phyloP scores from a whole-genome alignment of 2,113 vertebrate genomes.

The Gallinago jamesoni region DNA sequence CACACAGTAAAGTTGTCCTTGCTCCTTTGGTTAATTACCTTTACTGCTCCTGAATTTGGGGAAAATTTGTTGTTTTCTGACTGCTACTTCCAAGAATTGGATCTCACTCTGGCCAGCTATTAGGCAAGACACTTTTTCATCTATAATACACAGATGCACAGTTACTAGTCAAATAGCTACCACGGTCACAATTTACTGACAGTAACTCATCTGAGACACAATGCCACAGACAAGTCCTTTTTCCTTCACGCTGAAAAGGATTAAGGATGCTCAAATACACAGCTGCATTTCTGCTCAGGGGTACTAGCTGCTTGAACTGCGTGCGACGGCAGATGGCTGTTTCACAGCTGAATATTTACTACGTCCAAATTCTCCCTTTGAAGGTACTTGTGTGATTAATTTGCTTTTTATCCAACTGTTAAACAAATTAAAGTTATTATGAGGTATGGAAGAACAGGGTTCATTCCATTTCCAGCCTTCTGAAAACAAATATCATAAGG shows the following conservation, averaged over 20 bases:
- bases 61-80: neutral
- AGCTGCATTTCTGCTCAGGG: neutral
- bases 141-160: neutral
- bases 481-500: slow-evolving; percentile 4
- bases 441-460: neutral
- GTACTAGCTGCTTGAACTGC: neutral
- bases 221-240: neutral
- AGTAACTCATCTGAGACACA: neutral
- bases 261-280: neutral
- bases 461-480: neutral
- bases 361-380: neutral
- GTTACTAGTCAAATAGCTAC: neutral
- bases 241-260: neutral
- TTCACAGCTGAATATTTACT: slow-evolving; percentile 5
- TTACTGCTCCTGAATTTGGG: neutral
- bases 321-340: neutral
- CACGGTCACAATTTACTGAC: neutral
- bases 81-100: neutral
- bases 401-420: slow-evolving; percentile 36
- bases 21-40: neutral
- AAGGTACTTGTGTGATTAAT: neutral
- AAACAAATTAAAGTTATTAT: slow-evolving; percentile 33
- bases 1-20: neutral
- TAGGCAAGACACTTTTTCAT: neutral
- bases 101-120: neutral